These are phyloP conservation scores for Nothoprocta pentlandii DNA, from an alignment of 2,113 vertebrate species.

Conservation along the genomic window DNA sequence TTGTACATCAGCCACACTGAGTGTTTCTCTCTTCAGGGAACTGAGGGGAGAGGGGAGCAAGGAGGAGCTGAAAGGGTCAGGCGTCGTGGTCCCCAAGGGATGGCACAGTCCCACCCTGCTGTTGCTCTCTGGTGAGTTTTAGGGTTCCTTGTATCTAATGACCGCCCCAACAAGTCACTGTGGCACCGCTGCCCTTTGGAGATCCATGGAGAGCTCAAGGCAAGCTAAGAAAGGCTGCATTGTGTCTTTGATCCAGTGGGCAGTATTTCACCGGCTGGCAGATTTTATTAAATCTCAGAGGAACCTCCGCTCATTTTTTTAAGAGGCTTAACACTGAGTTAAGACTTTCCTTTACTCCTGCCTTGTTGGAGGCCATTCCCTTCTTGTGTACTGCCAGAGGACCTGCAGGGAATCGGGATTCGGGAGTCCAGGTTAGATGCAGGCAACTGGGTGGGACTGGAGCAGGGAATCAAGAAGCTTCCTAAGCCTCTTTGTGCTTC, in stretches of 20 bases:
- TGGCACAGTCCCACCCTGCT: slow-evolving; percentile 40
- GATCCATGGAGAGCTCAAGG: slow-evolving; percentile 49
- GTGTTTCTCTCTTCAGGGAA: slow-evolving; percentile 26
- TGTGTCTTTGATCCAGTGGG: slow-evolving; percentile 64
- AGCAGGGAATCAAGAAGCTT: neutral
- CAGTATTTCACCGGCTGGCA: slow-evolving; percentile 58
- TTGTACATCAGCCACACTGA: slow-evolving; percentile 52
- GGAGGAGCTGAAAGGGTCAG: slow-evolving; percentile 48
- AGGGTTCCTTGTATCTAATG: slow-evolving; percentile 58
- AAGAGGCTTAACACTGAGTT: slow-evolving; percentile 65
- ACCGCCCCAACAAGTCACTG: slow-evolving; percentile 35
- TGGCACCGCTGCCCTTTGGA: slow-evolving; percentile 52
- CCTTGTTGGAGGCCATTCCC: slow-evolving; percentile 53
- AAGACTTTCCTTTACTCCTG: slow-evolving; percentile 55
- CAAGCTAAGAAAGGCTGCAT: slow-evolving; percentile 67
- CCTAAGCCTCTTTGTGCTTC: slow-evolving; percentile 58
- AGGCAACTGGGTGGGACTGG: slow-evolving; percentile 47
- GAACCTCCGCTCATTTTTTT: slow-evolving; percentile 60
- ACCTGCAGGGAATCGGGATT: slow-evolving; percentile 37
- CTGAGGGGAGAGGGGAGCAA: slow-evolving; percentile 7
- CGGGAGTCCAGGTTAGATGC: slow-evolving; percentile 30
- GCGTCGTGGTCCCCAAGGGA: neutral
- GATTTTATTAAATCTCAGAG: slow-evolving; percentile 68
- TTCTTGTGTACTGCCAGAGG: slow-evolving; percentile 56
- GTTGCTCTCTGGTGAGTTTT: slow-evolving; percentile 58